These are phyloP conservation scores for Dinoponera quadriceps DNA, from an alignment of 1,140 invertebrate species.

Conservation along the genomic window DNA sequence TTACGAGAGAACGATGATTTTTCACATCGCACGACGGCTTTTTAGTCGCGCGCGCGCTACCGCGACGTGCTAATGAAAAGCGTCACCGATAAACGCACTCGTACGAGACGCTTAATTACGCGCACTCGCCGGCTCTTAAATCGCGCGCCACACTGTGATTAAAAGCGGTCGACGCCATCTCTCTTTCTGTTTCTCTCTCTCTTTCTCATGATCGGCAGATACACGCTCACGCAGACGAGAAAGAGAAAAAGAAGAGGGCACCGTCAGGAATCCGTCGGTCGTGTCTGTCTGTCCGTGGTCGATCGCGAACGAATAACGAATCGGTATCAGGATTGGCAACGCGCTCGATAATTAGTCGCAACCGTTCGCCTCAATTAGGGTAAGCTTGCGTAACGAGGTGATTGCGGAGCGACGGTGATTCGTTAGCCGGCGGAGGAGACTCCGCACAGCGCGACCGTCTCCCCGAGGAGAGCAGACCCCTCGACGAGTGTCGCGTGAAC, in stretches of 20 bases:
- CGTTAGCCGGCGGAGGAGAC: slow-evolving; percentile 59
- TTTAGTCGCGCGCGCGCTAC: slow-evolving; percentile 15
- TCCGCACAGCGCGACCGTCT: slow-evolving; percentile 51
- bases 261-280: not conserved
- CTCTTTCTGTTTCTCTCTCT: too few relatives aligned
- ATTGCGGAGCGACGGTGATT: slow-evolving; percentile 68
- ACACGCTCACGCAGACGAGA: not conserved
- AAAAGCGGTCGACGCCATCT: slow-evolving; percentile 14
- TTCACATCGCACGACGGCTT: not conserved
- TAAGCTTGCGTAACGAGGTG: slow-evolving; percentile 68
- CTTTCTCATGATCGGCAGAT: slow-evolving; percentile 1
- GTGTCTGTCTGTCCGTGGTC: too few relatives aligned
- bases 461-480: slow-evolving; percentile 30
- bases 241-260: too few relatives aligned
- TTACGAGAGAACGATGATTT: not conserved
- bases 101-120: slow-evolving; percentile 27
- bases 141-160: slow-evolving; percentile 2
- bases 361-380: slow-evolving; percentile 63
- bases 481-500: slow-evolving; percentile 70
- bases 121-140: slow-evolving; percentile 22
- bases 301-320: slow-evolving; percentile 45
- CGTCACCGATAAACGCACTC: slow-evolving; percentile 20
- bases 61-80: slow-evolving; percentile 29
- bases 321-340: slow-evolving; percentile 48
- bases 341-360: slow-evolving; percentile 58